Percentiles rank a stretch among this genome's conserved stretches.
Evolutionary conservation across 2,113 vertebrate species (phyloP).

Genomic region (Ammodramus savannarum): DNA sequence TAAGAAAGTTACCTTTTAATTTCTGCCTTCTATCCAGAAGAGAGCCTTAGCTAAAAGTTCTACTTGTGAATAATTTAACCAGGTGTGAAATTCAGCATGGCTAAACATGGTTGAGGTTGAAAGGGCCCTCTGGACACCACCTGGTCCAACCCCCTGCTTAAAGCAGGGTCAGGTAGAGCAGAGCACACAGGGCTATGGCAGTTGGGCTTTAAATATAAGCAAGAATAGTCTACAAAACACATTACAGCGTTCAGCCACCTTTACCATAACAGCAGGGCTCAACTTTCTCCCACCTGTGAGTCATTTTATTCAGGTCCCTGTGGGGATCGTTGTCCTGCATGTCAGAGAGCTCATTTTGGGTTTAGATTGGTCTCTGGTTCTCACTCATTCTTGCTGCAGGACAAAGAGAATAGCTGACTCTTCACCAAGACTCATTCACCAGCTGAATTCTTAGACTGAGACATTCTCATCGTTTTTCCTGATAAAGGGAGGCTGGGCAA

Average conservation of each 20-base stretch:
- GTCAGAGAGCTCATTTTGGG: not conserved
- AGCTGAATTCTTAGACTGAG: not conserved
- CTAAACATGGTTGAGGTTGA: not conserved
- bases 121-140: not conserved
- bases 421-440: not conserved
- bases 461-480: not conserved
- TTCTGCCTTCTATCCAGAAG: not conserved
- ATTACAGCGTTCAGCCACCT: not conserved
- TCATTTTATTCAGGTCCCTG: not conserved
- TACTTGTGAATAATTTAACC: not conserved
- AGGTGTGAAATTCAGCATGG: not conserved
- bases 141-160: not conserved
- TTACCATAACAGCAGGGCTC: not conserved
- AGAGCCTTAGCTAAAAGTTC: not conserved
- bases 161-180: not conserved
- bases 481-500: not conserved
- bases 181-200: not conserved
- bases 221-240: not conserved
- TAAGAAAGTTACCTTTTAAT: not conserved
- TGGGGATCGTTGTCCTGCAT: not conserved
- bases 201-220: not conserved
- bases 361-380: not conserved
- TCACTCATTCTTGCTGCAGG: not conserved
- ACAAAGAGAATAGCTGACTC: not conserved
- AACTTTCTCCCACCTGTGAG: not conserved